A percentile compares a stretch with the other conserved stretches of the same genome.
phyloP scores from a whole-genome alignment of 2,888 invertebrate genomes.

The Drosophila kanekoi region DNA sequence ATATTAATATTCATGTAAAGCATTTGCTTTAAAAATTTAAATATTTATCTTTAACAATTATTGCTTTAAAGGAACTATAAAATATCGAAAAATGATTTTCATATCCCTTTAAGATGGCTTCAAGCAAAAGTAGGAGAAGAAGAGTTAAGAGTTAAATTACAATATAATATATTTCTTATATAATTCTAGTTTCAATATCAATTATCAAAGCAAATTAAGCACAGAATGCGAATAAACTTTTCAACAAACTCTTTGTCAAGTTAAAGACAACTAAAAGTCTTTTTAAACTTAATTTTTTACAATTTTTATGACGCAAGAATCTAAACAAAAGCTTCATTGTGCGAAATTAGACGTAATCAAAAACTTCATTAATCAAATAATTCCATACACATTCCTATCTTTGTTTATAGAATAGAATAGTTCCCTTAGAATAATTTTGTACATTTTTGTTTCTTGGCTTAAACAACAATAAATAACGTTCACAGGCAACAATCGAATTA shows the following conservation, averaged over 20 bases:
- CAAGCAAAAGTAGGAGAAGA: too few relatives aligned
- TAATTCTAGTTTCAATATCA: too few relatives aligned
- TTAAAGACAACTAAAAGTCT: not conserved
- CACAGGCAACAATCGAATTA: constrained; percentile 61
- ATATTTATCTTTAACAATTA: too few relatives aligned
- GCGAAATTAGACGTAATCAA: not conserved
- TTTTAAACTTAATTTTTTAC: not conserved
- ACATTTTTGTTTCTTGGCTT: not conserved
- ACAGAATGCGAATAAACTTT: not conserved
- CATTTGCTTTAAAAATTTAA: too few relatives aligned
- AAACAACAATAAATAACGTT: constrained; percentile 20
- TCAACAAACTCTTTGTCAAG: not conserved
- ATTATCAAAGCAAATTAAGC: too few relatives aligned
- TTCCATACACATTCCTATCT: not conserved
- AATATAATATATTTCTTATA: too few relatives aligned
- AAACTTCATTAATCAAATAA: constrained; percentile 18
- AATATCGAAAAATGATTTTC: too few relatives aligned
- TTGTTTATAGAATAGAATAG: constrained; percentile 5
- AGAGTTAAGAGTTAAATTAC: too few relatives aligned
- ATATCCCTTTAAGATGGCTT: too few relatives aligned
- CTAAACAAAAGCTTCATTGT: not conserved
- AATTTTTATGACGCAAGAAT: constrained; percentile 1
- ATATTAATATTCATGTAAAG: not conserved
- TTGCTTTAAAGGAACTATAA: too few relatives aligned
- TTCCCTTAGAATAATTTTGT: constrained; percentile 1